Evolutionary conservation across 2,888 invertebrate species (phyloP), one percentile per base, ranked within the genome.

Genomic region (Drosophila buzzatii): DNA sequence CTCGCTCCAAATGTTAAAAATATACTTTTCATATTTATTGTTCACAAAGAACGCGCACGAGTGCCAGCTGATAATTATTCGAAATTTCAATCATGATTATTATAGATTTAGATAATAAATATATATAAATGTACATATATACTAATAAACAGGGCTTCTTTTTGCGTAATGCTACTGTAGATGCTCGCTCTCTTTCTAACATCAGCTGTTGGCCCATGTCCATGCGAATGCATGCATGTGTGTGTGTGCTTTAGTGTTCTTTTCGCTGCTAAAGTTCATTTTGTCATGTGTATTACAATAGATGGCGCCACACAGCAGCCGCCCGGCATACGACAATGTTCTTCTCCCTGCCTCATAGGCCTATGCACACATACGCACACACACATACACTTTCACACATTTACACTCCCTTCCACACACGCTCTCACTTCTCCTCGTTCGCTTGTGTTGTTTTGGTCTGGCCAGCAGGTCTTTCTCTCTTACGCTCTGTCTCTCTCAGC

Each of bases 301-400:
- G 78, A 69, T 73, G 76, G 76, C 76, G 76, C 78, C 78, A 77
- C 57, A 20, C 71, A 75, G 73, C 80, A 80, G 69, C 80, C 78
- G 69, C 76, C 76, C 76, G 76, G 77, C 77, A 62, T 76, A 60
- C 39, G 42, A 41, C 33, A 35, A 42, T 51, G n/a, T 37, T 47
- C 60, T 27, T 27, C 27, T 27, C 27, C 27, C 27, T 27, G 55
- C 27, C 27, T 12, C 27, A 18, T 27, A 39, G 49, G 31, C 51
- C 3, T 6, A 51, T n/a, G 31, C 27, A 31, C n/a, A 4, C 14
- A 16, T 6, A 23, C 16, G 6, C 9, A 47, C 16, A 47, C 27
- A 47, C 4, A 16, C n/a, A n/a, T 8, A n/a, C n/a, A 18, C 3
- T 12, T 20, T 42, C 31, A 41, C 39, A 33, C n/a, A 57, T 16